Percentiles rank a stretch among this genome's conserved stretches.
Evolutionary conservation across 2,113 vertebrate genomes (phyloP).

Genomic region (Tringa solitaria): DNA sequence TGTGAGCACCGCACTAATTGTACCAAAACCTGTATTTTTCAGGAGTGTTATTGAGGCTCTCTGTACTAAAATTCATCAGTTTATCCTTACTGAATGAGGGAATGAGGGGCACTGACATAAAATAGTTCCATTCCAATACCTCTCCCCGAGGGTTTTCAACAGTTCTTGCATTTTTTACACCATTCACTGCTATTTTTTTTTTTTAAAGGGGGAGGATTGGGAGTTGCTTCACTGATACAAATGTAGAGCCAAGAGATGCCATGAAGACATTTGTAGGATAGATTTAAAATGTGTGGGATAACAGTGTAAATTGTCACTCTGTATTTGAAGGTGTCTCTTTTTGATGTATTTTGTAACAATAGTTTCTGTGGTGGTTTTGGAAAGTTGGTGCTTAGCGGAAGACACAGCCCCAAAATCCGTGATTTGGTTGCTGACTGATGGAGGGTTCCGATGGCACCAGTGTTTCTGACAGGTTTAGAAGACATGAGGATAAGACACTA

Average conservation of each 20-base stretch:
- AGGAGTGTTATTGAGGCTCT: not conserved
- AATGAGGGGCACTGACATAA: not conserved
- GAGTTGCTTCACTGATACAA: not conserved
- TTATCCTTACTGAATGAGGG: not conserved
- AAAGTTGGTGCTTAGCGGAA: not conserved
- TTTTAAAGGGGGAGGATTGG: not conserved
- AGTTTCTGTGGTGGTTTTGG: not conserved
- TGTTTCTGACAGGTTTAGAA: conserved; percentile 36
- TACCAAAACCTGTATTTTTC: not conserved
- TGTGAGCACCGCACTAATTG: not conserved
- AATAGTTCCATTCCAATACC: not conserved
- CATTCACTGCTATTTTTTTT: not conserved
- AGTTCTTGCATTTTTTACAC: not conserved
- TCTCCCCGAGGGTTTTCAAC: not conserved
- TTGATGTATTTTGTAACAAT: not conserved
- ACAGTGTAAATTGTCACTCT: not conserved
- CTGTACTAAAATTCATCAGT: not conserved
- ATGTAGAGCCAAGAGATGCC: not conserved
- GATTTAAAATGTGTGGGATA: not conserved
- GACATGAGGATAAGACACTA: not conserved
- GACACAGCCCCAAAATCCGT: not conserved
- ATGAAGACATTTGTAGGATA: not conserved
- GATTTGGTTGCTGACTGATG: conserved; percentile 3
- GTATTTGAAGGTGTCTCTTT: not conserved
- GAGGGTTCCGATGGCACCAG: not conserved